Base-by-base conservation (phyloP, 2,888 invertebrate genomes). In the Ectemnius cavifrons region DNA sequence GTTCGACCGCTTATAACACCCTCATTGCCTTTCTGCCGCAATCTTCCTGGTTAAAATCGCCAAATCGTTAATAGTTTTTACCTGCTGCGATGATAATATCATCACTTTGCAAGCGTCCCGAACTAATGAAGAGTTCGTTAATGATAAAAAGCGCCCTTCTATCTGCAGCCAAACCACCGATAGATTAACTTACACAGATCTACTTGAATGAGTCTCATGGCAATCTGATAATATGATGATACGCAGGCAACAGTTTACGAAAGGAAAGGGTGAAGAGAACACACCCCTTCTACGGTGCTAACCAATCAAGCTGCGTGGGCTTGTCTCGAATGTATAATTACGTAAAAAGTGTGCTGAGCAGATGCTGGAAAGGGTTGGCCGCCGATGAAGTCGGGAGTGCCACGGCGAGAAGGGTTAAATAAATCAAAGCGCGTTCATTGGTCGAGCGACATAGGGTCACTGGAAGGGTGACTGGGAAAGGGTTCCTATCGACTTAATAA, bases 351-450 rank as follows among this genome's bases (percentile, higher is more conserved):
- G 71, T 83, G 81, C 83, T 82, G 74, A 71, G 79, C 86, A 86
- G 87, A 86, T 87, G 86, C 81, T 67, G 81, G 81, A 80, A 83
- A 84, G 84, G 84, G 80, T 82, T 78, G 79, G 79, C 27, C 59
- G 45, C 56, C 61, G 62, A 70, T 16, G 23, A 59, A 69, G 63
- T 46, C 14, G 66, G 47, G 68, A 65, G 65, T 72, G 61, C 60
- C 72, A 65, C 52, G 63, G 69, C 56, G 71, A 79, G 85, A 86
- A 88, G 88, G 87, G 88, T 89, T 89, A 84, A 88, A 83, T 84
- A 84, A 88, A 89, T 87, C 86, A 84, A 74, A 77, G 79, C 72
- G 80, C 68, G 82, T 80, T 84, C 83, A 87, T 89, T 89, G 88
- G 89, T 75, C 80, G 77, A 69, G 11, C 67, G 45, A 28, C 18